Conservation (phyloP, 2,888 invertebrate species). For the Ophion costatus region DNA sequence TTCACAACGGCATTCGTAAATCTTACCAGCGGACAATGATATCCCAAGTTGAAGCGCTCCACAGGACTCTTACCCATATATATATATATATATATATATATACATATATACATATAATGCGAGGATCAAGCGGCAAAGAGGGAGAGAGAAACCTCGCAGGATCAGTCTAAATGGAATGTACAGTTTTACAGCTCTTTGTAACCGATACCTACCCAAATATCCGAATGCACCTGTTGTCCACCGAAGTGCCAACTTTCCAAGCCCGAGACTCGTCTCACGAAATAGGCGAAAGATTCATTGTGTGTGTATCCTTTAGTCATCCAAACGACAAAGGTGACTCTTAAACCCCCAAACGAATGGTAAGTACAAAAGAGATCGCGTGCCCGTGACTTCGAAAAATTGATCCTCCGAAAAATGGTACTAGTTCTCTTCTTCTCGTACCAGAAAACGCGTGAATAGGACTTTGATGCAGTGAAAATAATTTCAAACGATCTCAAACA, state of each 20-base stretch:
- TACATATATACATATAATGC: neutral
- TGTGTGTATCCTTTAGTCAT: slow-evolving; percentile 1
- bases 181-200: slow-evolving; percentile 58
- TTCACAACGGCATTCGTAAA: slow-evolving; percentile 58
- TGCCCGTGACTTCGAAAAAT: neutral
- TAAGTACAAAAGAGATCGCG: slow-evolving; percentile 22
- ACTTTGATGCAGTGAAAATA: too few relatives aligned
- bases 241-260: slow-evolving; percentile 38
- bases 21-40: slow-evolving; percentile 55
- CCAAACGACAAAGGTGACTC: slow-evolving; percentile 16
- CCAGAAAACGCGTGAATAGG: too few relatives aligned
- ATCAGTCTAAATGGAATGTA: slow-evolving; percentile 13
- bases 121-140: neutral
- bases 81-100: slow-evolving; percentile 7
- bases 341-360: slow-evolving; percentile 33
- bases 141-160: neutral
- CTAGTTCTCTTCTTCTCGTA: neutral
- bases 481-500: too few relatives aligned
- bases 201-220: slow-evolving; percentile 58
- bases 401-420: neutral
- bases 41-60: neutral
- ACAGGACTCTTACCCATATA: slow-evolving; percentile 6
- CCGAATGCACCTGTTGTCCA: slow-evolving; percentile 61
- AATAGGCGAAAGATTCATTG: neutral
- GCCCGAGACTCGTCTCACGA: neutral